Evolutionary conservation across 2,113 vertebrate genomes (phyloP).

Genomic region (Herpetotheres cachinnans): DNA sequence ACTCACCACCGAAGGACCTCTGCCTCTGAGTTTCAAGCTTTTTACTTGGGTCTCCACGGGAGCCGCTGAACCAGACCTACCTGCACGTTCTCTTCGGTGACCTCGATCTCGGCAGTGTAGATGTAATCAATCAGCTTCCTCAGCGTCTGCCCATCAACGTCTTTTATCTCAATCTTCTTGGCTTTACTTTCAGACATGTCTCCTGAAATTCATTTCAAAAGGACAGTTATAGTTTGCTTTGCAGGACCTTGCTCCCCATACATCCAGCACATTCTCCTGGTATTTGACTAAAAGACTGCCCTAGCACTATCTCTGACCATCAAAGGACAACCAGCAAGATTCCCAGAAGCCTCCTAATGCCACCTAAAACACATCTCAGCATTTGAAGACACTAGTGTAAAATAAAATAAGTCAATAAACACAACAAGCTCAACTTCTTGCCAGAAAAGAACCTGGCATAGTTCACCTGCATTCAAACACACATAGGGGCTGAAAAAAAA

Average conservation of each 20-base stretch:
- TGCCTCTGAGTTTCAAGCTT: not conserved
- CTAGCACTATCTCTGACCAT: not conserved
- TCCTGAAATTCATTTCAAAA: slow-evolving; percentile 72
- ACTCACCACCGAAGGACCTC: not conserved
- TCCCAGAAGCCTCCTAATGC: not conserved
- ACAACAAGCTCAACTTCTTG: not conserved
- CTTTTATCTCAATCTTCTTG: slow-evolving; percentile 91
- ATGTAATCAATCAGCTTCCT: slow-evolving; percentile 93
- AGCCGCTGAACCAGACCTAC: slow-evolving; percentile 56
- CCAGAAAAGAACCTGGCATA: not conserved
- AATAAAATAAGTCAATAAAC: not conserved
- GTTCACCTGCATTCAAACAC: not conserved
- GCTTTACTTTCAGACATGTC: slow-evolving; percentile 98
- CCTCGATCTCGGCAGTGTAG: slow-evolving; percentile 93
- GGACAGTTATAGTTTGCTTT: not conserved
- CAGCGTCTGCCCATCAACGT: slow-evolving; percentile 88
- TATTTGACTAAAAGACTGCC: not conserved
- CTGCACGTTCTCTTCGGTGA: slow-evolving; percentile 95
- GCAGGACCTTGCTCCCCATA: not conserved
- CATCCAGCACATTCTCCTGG: not conserved
- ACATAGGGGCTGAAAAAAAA: not conserved
- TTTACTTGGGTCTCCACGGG: not conserved
- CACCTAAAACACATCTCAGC: not conserved
- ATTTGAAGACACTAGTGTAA: not conserved
- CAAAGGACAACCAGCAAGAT: not conserved